Percentiles rank a stretch among this genome's conserved stretches.
Conservation (phyloP, 2,888 invertebrate genomes). For the Acronicta leporina region DNA sequence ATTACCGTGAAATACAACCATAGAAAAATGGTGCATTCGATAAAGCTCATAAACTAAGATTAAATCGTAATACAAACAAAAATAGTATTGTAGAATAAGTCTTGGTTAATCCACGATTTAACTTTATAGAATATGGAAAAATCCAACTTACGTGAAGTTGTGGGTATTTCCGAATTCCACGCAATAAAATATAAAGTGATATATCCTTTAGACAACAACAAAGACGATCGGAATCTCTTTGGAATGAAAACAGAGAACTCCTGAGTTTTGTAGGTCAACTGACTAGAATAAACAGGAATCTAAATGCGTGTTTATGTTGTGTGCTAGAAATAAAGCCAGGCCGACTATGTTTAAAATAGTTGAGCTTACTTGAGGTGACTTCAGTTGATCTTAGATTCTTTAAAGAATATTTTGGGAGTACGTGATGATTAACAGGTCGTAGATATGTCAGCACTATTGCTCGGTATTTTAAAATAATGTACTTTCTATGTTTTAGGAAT, state of each 20-base stretch:
- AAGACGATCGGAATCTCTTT: slow-evolving; percentile 41
- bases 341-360: slow-evolving; percentile 50
- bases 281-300: slow-evolving; percentile 53
- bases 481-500: not conserved
- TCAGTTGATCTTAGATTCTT: slow-evolving; percentile 28
- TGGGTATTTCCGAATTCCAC: slow-evolving; percentile 26
- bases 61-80: not conserved
- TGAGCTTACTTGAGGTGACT: slow-evolving; percentile 30
- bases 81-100: not conserved
- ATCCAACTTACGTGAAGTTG: not conserved
- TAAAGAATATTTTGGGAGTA: slow-evolving; percentile 32
- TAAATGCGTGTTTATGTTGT: slow-evolving; percentile 51
- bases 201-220: slow-evolving; percentile 32
- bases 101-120: not conserved
- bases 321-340: slow-evolving; percentile 55
- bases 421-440: slow-evolving; percentile 28
- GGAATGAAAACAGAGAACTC: slow-evolving; percentile 50
- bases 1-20: not conserved
- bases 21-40: no score
- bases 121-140: not conserved
- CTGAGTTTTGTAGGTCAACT: slow-evolving; percentile 54
- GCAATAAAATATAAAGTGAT: slow-evolving; percentile 19
- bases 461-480: not conserved
- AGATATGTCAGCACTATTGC: slow-evolving; percentile 24
- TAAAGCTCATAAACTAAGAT: not conserved